phyloP scores from a whole-genome alignment of 2,797 vertebrate genomes.

The Enteromius treurensis region DNA sequence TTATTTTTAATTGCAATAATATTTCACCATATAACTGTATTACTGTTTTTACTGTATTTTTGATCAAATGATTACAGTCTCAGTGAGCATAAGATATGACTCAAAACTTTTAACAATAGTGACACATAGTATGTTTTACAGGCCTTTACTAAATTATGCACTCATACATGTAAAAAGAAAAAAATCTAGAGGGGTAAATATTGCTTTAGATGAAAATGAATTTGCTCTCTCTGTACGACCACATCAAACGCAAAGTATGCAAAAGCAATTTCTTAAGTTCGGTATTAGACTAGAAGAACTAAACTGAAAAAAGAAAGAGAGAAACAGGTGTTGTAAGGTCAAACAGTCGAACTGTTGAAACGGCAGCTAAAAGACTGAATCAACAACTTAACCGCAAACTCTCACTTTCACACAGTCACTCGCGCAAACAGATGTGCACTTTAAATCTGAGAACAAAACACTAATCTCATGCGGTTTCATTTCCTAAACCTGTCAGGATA shows the following conservation, averaged over 20 bases:
- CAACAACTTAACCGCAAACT: conserved; percentile 38
- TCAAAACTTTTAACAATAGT: background rate
- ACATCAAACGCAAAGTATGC: background rate
- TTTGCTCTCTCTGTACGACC: conserved; percentile 8
- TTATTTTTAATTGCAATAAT: background rate
- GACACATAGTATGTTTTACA: background rate
- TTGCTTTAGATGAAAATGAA: background rate
- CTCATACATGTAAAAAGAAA: background rate
- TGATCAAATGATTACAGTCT: background rate
- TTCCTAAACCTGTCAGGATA: background rate
- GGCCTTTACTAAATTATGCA: background rate
- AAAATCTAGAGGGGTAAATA: background rate
- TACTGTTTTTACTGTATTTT: background rate
- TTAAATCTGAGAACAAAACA: conserved; percentile 19
- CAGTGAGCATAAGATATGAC: background rate
- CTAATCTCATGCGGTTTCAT: background rate
- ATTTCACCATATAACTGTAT: background rate
- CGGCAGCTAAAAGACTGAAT: conserved; percentile 19
- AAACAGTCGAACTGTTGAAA: conserved; percentile 9
- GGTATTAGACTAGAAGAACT: conserved; percentile 4
- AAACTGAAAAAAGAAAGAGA: conserved; percentile 16
- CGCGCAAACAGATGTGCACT: background rate
- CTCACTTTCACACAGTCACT: conserved; percentile 24
- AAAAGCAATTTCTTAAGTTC: background rate
- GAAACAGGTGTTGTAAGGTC: conserved; percentile 19